Conservation (phyloP, 2,888 invertebrate species). For the Drymonia ruficornis region DNA sequence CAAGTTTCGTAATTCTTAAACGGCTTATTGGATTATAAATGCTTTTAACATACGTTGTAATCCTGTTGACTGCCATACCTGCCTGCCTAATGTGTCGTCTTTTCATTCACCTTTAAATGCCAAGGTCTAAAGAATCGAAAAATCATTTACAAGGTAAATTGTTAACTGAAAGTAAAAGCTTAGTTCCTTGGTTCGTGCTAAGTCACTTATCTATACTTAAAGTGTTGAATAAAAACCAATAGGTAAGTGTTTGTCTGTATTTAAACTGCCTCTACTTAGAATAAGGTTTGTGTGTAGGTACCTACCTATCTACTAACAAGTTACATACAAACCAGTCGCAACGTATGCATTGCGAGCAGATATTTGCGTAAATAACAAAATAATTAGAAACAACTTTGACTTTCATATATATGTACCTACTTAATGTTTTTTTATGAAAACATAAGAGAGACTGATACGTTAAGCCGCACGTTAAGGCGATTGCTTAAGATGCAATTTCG, state of each 20-base stretch:
- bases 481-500: too few species aligned
- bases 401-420: too few species aligned
- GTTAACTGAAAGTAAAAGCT: conserved; percentile 47
- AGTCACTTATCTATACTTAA: conserved; percentile 22
- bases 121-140: conserved; percentile 58
- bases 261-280: neutral
- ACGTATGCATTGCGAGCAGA: too few species aligned
- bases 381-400: too few species aligned
- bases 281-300: too few species aligned
- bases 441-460: too few species aligned
- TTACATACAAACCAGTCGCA: too few species aligned
- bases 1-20: conserved; percentile 37
- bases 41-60: conserved; percentile 45
- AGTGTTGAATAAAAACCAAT: conserved; percentile 8
- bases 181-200: conserved; percentile 26
- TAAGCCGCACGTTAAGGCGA: too few species aligned
- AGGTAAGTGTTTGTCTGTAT: neutral
- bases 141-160: conserved; percentile 48
- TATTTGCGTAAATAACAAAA: too few species aligned
- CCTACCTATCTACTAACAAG: too few species aligned
- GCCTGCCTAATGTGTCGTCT: conserved; percentile 56
- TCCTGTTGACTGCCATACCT: conserved; percentile 43
- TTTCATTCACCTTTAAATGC: conserved; percentile 66
- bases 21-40: conserved; percentile 46
- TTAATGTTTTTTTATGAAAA: too few species aligned